Evolutionary conservation across 2,888 invertebrate genomes (phyloP).

Genomic region (Platycheirus rosarum): DNA sequence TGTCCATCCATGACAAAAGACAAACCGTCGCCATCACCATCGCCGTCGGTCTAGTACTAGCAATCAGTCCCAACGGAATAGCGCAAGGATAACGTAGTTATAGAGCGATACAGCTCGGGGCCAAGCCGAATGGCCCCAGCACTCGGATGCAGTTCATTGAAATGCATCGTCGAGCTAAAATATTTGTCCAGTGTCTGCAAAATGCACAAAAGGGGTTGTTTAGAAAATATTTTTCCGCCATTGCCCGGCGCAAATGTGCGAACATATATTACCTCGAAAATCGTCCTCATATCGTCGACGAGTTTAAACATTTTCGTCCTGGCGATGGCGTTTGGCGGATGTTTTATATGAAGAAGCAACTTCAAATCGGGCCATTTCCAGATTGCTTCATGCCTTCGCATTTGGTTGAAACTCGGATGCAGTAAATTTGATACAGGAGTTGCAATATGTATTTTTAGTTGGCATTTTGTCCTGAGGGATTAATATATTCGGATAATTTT

Average conservation of each 20-base stretch:
- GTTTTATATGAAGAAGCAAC: not conserved
- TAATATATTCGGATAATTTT: conserved; percentile 52
- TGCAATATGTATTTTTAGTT: conserved; percentile 28
- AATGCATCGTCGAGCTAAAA: conserved; percentile 53
- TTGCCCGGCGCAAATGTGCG: conserved; percentile 51
- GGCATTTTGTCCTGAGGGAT: conserved; percentile 46
- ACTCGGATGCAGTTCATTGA: conserved; percentile 55
- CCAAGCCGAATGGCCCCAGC: conserved; percentile 14
- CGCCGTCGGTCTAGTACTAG: conserved; percentile 4
- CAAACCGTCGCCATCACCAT: conserved; percentile 29
- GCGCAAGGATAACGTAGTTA: conserved; percentile 66
- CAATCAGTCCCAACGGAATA: conserved; percentile 41
- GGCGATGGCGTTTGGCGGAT: conserved; percentile 3
- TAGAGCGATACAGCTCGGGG: conserved; percentile 48
- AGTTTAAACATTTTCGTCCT: conserved; percentile 34
- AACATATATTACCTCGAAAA: conserved; percentile 52
- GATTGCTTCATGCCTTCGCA: conserved; percentile 7
- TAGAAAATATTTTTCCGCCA: conserved; percentile 55
- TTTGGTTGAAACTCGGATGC: not conserved
- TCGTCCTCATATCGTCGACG: conserved; percentile 25
- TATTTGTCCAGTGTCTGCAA: conserved; percentile 31
- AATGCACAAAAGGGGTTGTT: conserved; percentile 16
- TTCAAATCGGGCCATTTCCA: conserved; percentile 11
- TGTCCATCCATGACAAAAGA: conserved; percentile 72
- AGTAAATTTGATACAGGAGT: conserved; percentile 48